A percentile compares a stretch with the other conserved stretches of the same genome.
Evolutionary conservation across 2,888 invertebrate genomes (phyloP).

Genomic region (Pterostichus niger): DNA sequence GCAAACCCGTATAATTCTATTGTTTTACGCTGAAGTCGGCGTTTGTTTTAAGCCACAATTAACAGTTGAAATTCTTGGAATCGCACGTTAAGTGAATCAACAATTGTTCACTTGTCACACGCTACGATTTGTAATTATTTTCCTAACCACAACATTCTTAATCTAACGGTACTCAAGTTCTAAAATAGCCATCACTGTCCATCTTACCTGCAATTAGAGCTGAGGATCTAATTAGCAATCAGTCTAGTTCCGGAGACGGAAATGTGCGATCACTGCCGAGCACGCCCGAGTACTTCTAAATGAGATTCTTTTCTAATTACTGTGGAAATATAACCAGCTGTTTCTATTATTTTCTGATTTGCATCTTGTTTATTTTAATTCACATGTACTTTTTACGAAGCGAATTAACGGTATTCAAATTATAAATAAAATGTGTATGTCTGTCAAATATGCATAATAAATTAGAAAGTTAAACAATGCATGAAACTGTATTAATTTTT

Average conservation of each 20-base stretch:
- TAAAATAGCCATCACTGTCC: constrained; percentile 20
- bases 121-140: constrained; percentile 61
- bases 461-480: constrained; percentile 9
- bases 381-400: not conserved
- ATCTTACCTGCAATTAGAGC: constrained; percentile 7
- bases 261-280: constrained; percentile 26
- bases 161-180: constrained; percentile 44
- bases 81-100: constrained; percentile 45
- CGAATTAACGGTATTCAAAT: constrained; percentile 56
- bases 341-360: constrained; percentile 58
- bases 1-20: constrained; percentile 28
- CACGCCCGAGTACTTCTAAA: constrained; percentile 21
- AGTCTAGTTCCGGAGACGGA: constrained; percentile 17
- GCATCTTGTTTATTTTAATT: constrained; percentile 41
- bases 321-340: constrained; percentile 38
- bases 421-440: constrained; percentile 27
- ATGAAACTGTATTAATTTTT: constrained; percentile 20
- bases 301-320: constrained; percentile 62
- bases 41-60: constrained; percentile 45
- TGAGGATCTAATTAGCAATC: constrained; percentile 22
- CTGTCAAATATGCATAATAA: constrained; percentile 29
- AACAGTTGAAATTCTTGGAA: constrained; percentile 54
- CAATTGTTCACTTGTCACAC: constrained; percentile 60
- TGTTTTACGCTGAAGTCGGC: constrained; percentile 30
- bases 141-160: constrained; percentile 18